These are phyloP conservation scores for Sebastes minor DNA, from an alignment of 2,797 vertebrate genomes.

Conservation along the genomic window DNA sequence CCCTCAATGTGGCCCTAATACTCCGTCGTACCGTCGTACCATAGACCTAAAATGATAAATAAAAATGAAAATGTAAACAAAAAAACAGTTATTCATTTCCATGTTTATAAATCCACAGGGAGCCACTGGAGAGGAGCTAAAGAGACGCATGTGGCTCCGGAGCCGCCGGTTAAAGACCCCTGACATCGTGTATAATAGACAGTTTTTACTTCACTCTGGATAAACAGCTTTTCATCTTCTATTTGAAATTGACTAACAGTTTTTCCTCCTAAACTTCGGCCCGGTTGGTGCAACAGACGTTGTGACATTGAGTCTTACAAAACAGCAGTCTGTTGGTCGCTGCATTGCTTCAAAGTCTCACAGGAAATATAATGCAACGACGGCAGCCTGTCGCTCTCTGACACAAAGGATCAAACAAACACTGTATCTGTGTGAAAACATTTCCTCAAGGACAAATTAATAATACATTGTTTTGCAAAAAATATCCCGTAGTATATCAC, in stretches of 20 bases:
- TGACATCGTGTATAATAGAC: fast-evolving
- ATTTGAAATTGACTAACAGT: not conserved
- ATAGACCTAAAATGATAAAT: too few species aligned
- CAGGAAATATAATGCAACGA: not conserved
- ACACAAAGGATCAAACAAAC: not conserved
- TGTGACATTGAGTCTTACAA: slow-evolving; percentile 35
- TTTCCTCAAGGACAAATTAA: not conserved
- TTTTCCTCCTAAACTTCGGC: not conserved
- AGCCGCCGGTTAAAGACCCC: fast-evolving
- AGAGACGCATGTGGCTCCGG: too few species aligned
- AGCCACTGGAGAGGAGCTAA: too few species aligned
- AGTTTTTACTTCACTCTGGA: not conserved
- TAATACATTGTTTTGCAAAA: not conserved
- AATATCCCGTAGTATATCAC: too few species aligned
- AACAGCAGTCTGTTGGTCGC: not conserved
- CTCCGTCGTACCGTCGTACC: too few species aligned
- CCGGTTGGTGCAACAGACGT: slow-evolving; percentile 1
- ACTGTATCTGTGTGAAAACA: not conserved
- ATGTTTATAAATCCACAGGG: fast-evolving
- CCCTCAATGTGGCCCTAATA: too few species aligned
- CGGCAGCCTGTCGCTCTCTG: not conserved
- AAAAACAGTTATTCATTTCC: too few species aligned
- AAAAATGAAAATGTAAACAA: too few species aligned
- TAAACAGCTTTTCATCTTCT: not conserved
- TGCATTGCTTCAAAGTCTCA: not conserved